Percentiles rank a stretch among this genome's conserved stretches.
phyloP scores from a whole-genome alignment of 1,140 invertebrate species.

The Procambarus clarkii region DNA sequence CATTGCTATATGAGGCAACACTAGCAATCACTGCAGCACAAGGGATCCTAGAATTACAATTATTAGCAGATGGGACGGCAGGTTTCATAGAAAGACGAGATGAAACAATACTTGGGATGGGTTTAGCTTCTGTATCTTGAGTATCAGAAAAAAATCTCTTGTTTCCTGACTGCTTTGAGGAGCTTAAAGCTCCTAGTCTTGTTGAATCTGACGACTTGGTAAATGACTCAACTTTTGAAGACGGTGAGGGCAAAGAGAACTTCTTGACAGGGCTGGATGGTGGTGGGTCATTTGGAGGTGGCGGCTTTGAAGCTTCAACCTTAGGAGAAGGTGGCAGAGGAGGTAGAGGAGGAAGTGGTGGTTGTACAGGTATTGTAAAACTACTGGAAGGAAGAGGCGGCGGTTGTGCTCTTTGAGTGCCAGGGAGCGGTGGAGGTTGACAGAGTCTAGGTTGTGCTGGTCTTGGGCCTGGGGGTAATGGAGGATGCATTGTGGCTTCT shows the following conservation, averaged over 20 bases:
- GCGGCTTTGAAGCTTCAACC: constrained; percentile 9
- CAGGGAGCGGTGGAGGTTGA: constrained; percentile 7
- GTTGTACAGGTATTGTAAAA: background rate
- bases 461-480: background rate
- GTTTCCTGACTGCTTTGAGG: constrained; percentile 7
- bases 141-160: constrained; percentile 1
- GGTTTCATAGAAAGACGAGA: background rate
- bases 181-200: background rate
- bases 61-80: background rate
- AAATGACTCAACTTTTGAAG: background rate
- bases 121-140: background rate
- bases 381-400: constrained; percentile 9
- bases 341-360: constrained; percentile 23
- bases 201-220: background rate
- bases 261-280: background rate
- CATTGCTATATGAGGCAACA: background rate
- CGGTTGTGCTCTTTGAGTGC: background rate
- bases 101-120: background rate
- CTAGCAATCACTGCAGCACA: background rate
- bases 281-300: constrained; percentile 18
- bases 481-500: background rate
- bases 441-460: background rate
- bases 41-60: background rate
- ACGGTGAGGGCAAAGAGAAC: background rate
- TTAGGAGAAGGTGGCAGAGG: constrained; percentile 13